Conservation (phyloP, 2,113 vertebrate genomes). For the Takifugu flavidus region DNA sequence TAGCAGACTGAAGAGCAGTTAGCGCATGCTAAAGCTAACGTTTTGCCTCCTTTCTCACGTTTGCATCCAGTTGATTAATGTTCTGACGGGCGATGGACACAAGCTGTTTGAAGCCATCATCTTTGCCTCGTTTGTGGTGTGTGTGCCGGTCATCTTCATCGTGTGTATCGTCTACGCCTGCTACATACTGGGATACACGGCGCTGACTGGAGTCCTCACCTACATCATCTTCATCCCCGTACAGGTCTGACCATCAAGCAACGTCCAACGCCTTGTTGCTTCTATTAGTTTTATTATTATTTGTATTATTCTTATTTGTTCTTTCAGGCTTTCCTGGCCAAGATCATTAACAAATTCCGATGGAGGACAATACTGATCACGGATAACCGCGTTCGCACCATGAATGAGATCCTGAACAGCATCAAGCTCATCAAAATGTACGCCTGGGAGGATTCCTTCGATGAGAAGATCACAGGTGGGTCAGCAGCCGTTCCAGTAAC, state of each 20-base stretch:
- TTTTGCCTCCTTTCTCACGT: conserved; percentile 6
- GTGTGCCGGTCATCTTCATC: conserved; percentile 65
- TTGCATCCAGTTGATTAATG: conserved; percentile 73
- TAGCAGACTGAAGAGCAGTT: no score
- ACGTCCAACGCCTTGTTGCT: no score
- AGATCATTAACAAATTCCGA: conserved; percentile 68
- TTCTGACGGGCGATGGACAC: conserved; percentile 77
- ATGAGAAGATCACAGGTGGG: conserved; percentile 69
- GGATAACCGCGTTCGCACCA: conserved; percentile 75
- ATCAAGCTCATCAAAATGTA: conserved; percentile 85
- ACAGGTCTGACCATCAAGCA: conserved; percentile 65
- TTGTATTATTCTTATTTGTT: conserved; percentile 1
- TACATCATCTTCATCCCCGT: conserved; percentile 73
- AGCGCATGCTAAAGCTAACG: no score
- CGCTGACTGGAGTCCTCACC: conserved; percentile 69
- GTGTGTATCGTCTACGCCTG: conserved; percentile 69
- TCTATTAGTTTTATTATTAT: neutral
- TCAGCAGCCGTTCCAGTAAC: neutral
- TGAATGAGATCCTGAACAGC: conserved; percentile 81
- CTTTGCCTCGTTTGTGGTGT: conserved; percentile 68
- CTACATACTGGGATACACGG: conserved; percentile 74
- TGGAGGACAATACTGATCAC: conserved; percentile 66
- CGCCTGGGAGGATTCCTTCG: conserved; percentile 80
- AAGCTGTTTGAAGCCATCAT: conserved; percentile 77
- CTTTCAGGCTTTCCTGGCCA: conserved; percentile 71